These are phyloP conservation scores for Alectura lathami DNA, from an alignment of 2,113 vertebrate species.

Conservation along the genomic window DNA sequence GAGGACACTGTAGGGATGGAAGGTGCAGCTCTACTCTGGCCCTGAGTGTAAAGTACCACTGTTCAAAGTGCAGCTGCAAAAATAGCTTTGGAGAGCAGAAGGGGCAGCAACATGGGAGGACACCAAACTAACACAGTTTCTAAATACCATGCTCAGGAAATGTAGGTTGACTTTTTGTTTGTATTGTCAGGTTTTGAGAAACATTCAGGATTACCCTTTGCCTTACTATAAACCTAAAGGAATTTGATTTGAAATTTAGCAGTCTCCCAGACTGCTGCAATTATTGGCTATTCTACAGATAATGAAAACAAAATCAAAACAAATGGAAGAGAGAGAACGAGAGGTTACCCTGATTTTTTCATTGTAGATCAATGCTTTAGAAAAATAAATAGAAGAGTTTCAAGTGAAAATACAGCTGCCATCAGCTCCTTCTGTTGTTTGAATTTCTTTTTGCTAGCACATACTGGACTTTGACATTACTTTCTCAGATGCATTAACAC, in stretches of 20 bases:
- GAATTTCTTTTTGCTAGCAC: background rate
- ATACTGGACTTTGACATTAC: background rate
- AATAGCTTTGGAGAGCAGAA: background rate
- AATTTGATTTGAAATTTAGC: background rate
- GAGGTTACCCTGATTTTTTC: slow-evolving; percentile 17
- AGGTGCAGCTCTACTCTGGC: background rate
- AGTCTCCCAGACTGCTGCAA: background rate
- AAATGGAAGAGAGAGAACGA: background rate
- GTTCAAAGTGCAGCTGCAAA: background rate
- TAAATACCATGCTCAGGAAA: background rate
- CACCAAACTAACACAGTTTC: background rate
- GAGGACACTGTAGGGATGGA: background rate
- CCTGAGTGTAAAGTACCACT: background rate
- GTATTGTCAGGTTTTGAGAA: background rate
- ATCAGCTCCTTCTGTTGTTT: background rate
- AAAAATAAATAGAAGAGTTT: slow-evolving; percentile 24
- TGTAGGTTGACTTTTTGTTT: background rate
- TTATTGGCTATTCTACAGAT: slow-evolving; percentile 8
- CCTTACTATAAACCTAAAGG: background rate
- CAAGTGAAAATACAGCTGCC: background rate
- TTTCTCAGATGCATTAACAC: slow-evolving; percentile 7
- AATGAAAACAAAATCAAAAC: slow-evolving; percentile 6
- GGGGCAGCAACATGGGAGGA: background rate
- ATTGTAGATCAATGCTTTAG: background rate
- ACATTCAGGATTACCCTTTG: background rate